Evolutionary conservation across 2,113 vertebrate species (phyloP).

Genomic region (Sylvia atricapilla): DNA sequence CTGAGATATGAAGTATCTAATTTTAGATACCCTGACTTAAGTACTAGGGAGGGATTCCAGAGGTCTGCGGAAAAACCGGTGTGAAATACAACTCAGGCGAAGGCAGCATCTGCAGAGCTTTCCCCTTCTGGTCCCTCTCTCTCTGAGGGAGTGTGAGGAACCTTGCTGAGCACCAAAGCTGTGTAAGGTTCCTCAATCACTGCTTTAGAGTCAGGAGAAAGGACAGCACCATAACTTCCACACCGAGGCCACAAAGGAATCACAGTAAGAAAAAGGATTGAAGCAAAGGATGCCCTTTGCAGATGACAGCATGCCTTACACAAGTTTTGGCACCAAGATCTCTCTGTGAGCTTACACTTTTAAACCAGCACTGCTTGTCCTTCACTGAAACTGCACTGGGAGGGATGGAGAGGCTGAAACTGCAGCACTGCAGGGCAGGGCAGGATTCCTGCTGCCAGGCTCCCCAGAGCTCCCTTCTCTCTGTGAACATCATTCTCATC

Average conservation of each 20-base stretch:
- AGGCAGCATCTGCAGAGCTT: neutral
- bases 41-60: neutral
- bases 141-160: neutral
- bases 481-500: neutral
- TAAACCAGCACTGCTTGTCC: neutral
- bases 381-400: neutral
- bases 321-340: neutral
- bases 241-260: neutral
- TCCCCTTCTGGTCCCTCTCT: neutral
- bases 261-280: neutral
- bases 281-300: neutral
- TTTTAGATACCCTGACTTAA: slow-evolving; percentile 28
- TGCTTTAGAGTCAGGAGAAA: neutral
- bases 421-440: neutral
- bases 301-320: neutral
- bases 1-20: slow-evolving; percentile 55
- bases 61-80: neutral
- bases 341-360: neutral
- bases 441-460: neutral
- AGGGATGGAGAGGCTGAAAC: neutral
- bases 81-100: neutral
- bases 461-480: neutral
- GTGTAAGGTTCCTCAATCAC: neutral
- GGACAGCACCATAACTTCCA: neutral
- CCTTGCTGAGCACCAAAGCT: neutral